These are phyloP conservation scores for Cyanistes caeruleus DNA, from an alignment of 2,113 vertebrate species.

Conservation along the genomic window DNA sequence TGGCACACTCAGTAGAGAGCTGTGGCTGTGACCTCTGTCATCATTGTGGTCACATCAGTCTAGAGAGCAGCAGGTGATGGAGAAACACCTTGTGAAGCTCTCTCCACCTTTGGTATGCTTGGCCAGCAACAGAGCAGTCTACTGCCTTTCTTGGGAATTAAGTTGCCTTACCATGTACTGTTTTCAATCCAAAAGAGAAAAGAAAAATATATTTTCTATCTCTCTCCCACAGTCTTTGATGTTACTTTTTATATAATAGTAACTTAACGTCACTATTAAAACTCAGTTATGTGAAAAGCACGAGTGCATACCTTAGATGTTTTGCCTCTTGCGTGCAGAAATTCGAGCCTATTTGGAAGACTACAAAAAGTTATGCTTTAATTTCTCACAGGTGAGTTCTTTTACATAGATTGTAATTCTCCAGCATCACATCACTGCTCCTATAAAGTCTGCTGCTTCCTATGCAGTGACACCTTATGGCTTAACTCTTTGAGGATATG, in stretches of 20 bases:
- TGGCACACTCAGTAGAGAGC: background rate
- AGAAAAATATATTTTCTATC: background rate
- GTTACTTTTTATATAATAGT: background rate
- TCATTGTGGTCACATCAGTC: background rate
- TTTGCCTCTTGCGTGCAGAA: background rate
- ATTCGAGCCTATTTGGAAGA: background rate
- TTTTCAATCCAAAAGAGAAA: background rate
- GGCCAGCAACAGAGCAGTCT: background rate
- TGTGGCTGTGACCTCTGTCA: background rate
- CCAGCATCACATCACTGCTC: background rate
- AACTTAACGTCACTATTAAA: background rate
- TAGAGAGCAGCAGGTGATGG: background rate
- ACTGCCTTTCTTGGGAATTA: background rate
- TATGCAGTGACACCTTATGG: background rate
- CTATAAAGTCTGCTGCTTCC: background rate
- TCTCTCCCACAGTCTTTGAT: background rate
- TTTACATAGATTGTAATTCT: background rate
- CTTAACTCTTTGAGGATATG: background rate
- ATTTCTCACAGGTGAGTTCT: background rate
- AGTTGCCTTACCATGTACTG: background rate
- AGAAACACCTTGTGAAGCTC: background rate
- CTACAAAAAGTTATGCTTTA: background rate
- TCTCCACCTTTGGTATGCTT: background rate
- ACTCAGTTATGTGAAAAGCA: background rate
- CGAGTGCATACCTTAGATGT: background rate